These are phyloP conservation scores for Phyllotis vaccarum DNA, from an alignment of 2,797 vertebrate species.

Conservation along the genomic window DNA sequence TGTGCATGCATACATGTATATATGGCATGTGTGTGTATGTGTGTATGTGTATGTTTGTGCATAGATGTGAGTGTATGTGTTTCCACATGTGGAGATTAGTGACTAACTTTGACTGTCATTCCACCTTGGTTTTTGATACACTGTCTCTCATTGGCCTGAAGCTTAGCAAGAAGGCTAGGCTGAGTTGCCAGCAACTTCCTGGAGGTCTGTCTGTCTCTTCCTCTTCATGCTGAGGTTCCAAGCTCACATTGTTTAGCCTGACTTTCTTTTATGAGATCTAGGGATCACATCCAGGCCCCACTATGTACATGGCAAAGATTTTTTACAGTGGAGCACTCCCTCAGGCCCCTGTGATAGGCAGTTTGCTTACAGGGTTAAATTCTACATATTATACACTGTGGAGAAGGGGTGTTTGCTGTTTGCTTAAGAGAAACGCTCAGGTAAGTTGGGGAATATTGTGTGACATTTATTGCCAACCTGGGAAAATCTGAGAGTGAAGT, in stretches of 20 bases:
- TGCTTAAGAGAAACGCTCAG: constrained; percentile 40
- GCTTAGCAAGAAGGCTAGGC: not conserved
- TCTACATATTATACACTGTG: no score
- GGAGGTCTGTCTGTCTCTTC: not conserved
- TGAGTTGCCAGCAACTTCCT: not conserved
- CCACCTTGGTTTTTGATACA: not conserved
- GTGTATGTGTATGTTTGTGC: not conserved
- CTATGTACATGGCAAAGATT: not conserved
- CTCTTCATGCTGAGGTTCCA: not conserved
- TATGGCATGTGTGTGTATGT: no score
- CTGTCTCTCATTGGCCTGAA: not conserved
- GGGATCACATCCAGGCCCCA: no score
- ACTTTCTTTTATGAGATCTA: not conserved
- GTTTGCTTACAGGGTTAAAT: not conserved
- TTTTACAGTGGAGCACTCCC: not conserved
- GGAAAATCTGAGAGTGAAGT: constrained; percentile 47
- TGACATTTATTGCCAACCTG: constrained; percentile 56
- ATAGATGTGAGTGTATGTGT: not conserved
- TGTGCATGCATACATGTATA: no score
- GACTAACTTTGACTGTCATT: not conserved
- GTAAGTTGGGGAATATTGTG: constrained; percentile 48
- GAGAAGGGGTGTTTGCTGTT: constrained; percentile 68
- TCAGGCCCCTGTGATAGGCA: not conserved
- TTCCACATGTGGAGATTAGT: not conserved
- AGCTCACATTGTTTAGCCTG: not conserved